Conservation (phyloP, 2,888 invertebrate species). For the Amphipoea oculea region DNA sequence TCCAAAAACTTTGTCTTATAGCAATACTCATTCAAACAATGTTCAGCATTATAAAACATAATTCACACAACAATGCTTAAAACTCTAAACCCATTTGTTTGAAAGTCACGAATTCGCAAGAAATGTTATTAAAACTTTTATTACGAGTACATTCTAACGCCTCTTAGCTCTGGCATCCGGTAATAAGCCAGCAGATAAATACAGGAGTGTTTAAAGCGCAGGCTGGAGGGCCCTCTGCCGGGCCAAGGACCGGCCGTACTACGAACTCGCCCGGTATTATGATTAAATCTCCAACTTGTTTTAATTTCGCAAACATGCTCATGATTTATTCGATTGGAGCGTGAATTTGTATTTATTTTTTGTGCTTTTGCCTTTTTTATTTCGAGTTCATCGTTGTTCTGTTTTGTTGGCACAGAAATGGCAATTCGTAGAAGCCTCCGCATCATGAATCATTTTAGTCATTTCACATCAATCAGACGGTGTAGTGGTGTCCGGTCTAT, state of each 20-base stretch:
- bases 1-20: constrained; percentile 33
- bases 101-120: constrained; percentile 51
- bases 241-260: constrained; percentile 66
- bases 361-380: constrained; percentile 36
- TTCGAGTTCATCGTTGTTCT: constrained; percentile 10
- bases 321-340: constrained; percentile 51
- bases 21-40: constrained; percentile 35
- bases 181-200: constrained; percentile 64
- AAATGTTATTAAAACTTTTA: constrained; percentile 65
- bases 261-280: constrained; percentile 37
- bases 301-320: constrained; percentile 55
- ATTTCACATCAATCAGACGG: constrained; percentile 29
- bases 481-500: constrained; percentile 12
- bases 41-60: constrained; percentile 43
- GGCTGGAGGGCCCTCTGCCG: constrained; percentile 63
- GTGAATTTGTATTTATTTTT: constrained; percentile 42
- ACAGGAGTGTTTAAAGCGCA: constrained; percentile 60
- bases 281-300: constrained; percentile 58
- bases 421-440: constrained; percentile 25
- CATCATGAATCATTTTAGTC: constrained; percentile 21
- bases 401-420: constrained; percentile 6
- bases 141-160: constrained; percentile 55
- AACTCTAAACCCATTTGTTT: constrained; percentile 55
- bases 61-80: constrained; percentile 55
- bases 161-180: constrained; percentile 46